Percentiles rank a stretch among this genome's conserved stretches.
phyloP scores from a whole-genome alignment of 2,888 invertebrate genomes.

The Xanthia icteritia region DNA sequence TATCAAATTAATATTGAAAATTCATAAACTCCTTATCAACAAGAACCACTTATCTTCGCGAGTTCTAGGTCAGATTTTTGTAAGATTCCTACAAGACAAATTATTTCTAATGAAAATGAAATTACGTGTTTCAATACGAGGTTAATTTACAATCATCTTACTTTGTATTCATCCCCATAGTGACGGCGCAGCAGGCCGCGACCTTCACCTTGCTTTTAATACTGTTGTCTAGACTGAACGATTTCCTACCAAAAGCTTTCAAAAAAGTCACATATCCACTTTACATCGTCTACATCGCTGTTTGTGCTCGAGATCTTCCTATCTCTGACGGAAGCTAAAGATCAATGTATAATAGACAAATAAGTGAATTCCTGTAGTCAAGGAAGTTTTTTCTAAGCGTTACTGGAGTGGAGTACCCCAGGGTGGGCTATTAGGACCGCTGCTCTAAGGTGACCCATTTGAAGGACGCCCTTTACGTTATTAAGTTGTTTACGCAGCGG shows the following conservation, averaged over 20 bases:
- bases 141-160: constrained; percentile 75
- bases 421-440: constrained; percentile 75
- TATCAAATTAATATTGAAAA: background rate
- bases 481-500: constrained; percentile 77
- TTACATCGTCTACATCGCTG: constrained; percentile 62
- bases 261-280: constrained; percentile 47
- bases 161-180: constrained; percentile 75
- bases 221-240: constrained; percentile 73
- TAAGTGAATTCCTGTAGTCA: constrained; percentile 23
- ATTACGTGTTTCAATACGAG: constrained; percentile 71
- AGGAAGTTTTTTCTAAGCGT: constrained; percentile 43
- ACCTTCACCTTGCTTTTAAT: constrained; percentile 83
- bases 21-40: constrained; percentile 15
- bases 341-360: constrained; percentile 67
- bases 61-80: constrained; percentile 58
- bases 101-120: constrained; percentile 56
- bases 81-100: constrained; percentile 57
- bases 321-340: constrained; percentile 7
- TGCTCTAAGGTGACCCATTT: constrained; percentile 80
- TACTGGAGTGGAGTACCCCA: constrained; percentile 71
- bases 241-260: constrained; percentile 67
- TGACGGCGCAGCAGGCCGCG: constrained; percentile 72
- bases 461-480: constrained; percentile 81
- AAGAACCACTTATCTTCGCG: constrained; percentile 20
- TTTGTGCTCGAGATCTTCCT: constrained; percentile 3